phyloP scores from a whole-genome alignment of 2,797 vertebrate species.

The Darevskia nairensis region DNA sequence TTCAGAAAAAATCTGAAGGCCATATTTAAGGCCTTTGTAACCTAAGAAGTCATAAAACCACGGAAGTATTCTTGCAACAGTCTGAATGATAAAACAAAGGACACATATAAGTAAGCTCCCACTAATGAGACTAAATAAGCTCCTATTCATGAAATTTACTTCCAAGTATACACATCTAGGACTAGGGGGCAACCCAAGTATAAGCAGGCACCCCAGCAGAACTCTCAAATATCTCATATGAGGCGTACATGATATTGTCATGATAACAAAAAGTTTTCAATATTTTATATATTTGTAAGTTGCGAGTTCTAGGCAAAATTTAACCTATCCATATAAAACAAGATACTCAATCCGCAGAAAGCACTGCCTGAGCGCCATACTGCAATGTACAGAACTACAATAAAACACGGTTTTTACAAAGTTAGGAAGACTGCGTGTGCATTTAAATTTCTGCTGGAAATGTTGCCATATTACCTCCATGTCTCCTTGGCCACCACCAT shows the following conservation, averaged over 20 bases:
- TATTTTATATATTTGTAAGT: not conserved
- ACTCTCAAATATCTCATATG: not conserved
- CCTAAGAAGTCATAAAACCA: not conserved
- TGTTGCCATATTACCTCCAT: not conserved
- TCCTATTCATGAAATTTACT: not conserved
- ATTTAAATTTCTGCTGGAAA: not conserved
- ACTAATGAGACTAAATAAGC: not conserved
- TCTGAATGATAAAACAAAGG: rapidly evolving
- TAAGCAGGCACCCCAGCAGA: not conserved
- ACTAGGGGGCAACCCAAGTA: not conserved
- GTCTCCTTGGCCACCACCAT: not conserved
- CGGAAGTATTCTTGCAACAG: not conserved
- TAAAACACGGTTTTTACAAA: not conserved
- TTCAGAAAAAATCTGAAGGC: rapidly evolving
- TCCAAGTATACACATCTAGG: not conserved
- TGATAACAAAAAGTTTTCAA: too few relatives aligned
- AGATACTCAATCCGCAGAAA: not conserved
- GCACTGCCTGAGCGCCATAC: not conserved
- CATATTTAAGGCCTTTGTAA: not conserved
- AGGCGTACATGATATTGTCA: not conserved
- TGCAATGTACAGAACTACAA: not conserved
- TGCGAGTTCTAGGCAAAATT: not conserved
- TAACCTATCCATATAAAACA: not conserved
- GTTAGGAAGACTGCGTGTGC: too few relatives aligned
- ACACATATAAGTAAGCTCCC: not conserved